Conservation (phyloP, 2,113 vertebrate species). For the Aythya baeri region DNA sequence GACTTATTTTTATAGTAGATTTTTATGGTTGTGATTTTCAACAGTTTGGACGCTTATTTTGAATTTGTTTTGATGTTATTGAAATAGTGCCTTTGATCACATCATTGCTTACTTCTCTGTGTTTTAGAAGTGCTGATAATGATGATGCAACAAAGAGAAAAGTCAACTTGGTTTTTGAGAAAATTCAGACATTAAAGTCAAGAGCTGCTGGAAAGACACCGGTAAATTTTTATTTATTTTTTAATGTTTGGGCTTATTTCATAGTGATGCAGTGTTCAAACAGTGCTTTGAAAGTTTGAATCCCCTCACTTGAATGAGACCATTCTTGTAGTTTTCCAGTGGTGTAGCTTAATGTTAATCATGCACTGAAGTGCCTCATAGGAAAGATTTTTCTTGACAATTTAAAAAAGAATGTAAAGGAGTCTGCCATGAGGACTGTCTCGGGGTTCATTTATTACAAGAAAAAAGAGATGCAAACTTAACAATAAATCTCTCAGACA, state of each 20-base stretch:
- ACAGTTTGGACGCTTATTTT: neutral
- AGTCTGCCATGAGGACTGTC: neutral
- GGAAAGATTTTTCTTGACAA: neutral
- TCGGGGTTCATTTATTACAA: neutral
- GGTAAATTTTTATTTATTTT: conserved; percentile 55
- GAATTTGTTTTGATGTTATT: neutral
- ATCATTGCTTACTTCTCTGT: neutral
- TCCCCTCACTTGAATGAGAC: neutral
- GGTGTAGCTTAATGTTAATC: neutral
- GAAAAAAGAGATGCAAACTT: neutral
- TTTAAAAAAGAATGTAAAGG: neutral
- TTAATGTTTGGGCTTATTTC: conserved; percentile 53
- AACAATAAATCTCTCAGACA: neutral
- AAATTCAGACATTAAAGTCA: conserved; percentile 98
- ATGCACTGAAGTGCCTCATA: neutral
- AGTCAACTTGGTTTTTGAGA: conserved; percentile 98
- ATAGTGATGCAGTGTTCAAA: neutral
- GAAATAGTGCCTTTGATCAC: neutral
- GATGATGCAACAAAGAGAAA: conserved; percentile 95
- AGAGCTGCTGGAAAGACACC: conserved; percentile 85
- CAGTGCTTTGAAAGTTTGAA: neutral
- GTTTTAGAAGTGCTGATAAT: conserved; percentile 87
- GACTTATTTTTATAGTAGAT: neutral
- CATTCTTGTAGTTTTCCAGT: neutral
- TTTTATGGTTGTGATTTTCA: neutral